Evolutionary conservation across 2,888 invertebrate genomes (phyloP), one percentile per base, ranked within the genome.

Genomic region (Phyllotreta striolata): DNA sequence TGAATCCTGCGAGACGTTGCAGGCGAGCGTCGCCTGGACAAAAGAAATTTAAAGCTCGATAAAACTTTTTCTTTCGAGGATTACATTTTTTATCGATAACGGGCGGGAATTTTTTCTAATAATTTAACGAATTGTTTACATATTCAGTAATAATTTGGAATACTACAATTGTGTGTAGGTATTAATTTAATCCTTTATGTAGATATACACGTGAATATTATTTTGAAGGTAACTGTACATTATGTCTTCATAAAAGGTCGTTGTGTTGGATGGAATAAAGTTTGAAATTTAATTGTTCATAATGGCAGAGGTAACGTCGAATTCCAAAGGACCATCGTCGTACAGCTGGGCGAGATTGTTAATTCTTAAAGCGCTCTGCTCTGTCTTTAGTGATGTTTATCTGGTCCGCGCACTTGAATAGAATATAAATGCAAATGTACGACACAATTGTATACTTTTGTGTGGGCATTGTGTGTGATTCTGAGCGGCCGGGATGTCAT

Each of bases 391-490:
- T 73, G 80, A 80, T 80, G 79, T 77, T 79, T 79, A 80, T 80
- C 80, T 77, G 76, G 74, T 72, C 70, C 72, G 77, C 73, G 77
- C 78, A 79, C 79, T 78, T 76, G 78, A 78, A 79, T 79, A 77
- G 80, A 80, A 80, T 80, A 79, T 79, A 81, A 80, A 81, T 81
- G 80, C 80, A 81, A 81, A 81, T 80, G 80, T 78, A 76, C 75
- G 77, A 77, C 78, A 79, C 79, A 80, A 80, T 79, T 80, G 79
- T 79, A 77, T 79, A 77, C 78, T 76, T 79, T 79, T 78, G 80
- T 80, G 79, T 77, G 78, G 78, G 78, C 76, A 78, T 78, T 78
- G 74, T 78, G 74, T 66, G 78, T 77, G 76, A 78, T 77, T 78
- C 77, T 76, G 76, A 76, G 73, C 76, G 74, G 71, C 74, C 76